These are phyloP conservation scores for Molorchus minor DNA, from an alignment of 2,888 invertebrate genomes.

Conservation along the genomic window DNA sequence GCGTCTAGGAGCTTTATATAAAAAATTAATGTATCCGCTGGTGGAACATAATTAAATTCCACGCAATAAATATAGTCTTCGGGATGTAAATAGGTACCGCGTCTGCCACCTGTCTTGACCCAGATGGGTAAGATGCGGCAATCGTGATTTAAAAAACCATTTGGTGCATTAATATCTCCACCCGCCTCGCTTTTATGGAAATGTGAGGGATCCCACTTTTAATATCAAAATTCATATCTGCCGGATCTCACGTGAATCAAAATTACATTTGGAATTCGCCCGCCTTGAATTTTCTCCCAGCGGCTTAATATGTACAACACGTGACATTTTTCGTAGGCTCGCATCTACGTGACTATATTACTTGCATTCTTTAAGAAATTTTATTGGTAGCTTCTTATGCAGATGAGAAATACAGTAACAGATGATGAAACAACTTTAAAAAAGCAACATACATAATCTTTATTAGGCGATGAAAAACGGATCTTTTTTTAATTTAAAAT, in stretches of 20 bases:
- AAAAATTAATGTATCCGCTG: neutral
- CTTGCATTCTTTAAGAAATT: too few species aligned
- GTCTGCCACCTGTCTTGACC: neutral
- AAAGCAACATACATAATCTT: too few species aligned
- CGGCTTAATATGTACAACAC: slow-evolving; percentile 13
- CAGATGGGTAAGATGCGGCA: neutral
- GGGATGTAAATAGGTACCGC: neutral
- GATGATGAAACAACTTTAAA: too few species aligned
- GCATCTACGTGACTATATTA: too few species aligned
- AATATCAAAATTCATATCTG: slow-evolving; percentile 32
- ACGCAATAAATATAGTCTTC: neutral
- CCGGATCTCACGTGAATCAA: slow-evolving; percentile 28
- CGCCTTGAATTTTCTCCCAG: slow-evolving; percentile 14
- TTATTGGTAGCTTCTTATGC: too few species aligned
- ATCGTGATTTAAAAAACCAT: slow-evolving; percentile 27
- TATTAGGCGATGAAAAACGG: too few species aligned
- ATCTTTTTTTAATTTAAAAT: too few species aligned
- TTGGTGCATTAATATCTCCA: slow-evolving; percentile 27
- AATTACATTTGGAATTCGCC: slow-evolving; percentile 28
- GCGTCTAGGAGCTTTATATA: too few species aligned
- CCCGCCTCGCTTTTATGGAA: slow-evolving; percentile 20
- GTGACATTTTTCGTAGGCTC: neutral
- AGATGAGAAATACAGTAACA: too few species aligned
- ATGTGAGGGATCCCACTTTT: slow-evolving; percentile 24
- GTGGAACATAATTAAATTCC: neutral